Conservation (phyloP, 2,797 vertebrate species). For the Remorina albescens region DNA sequence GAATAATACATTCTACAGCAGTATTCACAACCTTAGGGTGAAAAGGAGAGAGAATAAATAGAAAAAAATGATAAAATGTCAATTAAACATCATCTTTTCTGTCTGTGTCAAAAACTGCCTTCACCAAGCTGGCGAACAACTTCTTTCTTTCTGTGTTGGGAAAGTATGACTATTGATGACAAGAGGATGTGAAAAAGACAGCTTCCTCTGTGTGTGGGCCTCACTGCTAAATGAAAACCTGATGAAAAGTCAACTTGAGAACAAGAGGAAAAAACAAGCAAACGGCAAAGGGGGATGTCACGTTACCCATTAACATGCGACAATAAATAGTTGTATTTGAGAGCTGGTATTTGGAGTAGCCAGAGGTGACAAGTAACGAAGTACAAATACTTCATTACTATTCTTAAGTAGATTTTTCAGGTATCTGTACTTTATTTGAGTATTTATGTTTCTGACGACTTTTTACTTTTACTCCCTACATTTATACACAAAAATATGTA, state of each 20-base stretch:
- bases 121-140: constrained; percentile 11
- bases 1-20: constrained; percentile 15
- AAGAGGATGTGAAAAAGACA: constrained; percentile 21
- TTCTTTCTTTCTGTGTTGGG: background rate
- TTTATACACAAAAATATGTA: no score
- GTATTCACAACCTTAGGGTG: constrained; percentile 12
- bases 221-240: constrained; percentile 15
- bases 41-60: background rate
- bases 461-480: no score
- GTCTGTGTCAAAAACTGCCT: constrained; percentile 18
- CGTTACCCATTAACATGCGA: constrained; percentile 2
- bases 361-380: no score
- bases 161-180: background rate
- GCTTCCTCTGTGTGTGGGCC: background rate
- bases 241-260: background rate
- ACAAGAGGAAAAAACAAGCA: background rate
- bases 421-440: no score
- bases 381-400: no score
- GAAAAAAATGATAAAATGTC: constrained; percentile 3
- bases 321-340: no score
- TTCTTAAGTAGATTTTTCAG: no score
- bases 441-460: no score
- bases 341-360: constrained; percentile 8
- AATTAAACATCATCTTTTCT: constrained; percentile 26
- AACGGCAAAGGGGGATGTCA: background rate